Evolutionary conservation across 2,113 vertebrate species (phyloP), one percentile per base, ranked within the genome.

Genomic region (Callaeas wilsoni): DNA sequence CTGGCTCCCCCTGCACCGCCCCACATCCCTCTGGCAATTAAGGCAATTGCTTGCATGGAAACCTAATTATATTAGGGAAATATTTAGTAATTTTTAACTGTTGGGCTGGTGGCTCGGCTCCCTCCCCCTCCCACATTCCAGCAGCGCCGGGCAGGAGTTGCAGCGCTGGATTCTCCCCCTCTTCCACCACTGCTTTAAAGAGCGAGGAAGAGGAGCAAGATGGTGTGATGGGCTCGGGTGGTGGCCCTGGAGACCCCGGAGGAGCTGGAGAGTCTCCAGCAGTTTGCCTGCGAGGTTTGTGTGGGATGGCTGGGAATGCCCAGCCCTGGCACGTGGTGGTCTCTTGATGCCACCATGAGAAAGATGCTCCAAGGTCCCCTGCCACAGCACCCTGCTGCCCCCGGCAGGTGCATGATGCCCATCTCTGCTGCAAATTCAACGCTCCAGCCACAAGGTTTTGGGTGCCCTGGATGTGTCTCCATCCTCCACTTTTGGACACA

Each of bases 71-170:
- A 89, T 86, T 56, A 84, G 88, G 88, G 87, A 91, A 96, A 82
- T 46, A 93, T 68, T 93, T 37, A 92, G 92, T 81, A 88, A 94
- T 92, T 96, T 97, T 93, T 93, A 96, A 92, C 92, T 81, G 49
- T 75, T 96, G 59, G 64, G 92, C 79, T 78, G 52, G 60, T 82
- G 73, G 76, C 73, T 78, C 2, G 0, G 64, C 82, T 74, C 76
- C 88, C 94, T 83, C 83, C 90, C 56, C n/a, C 63, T 91, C 87
- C 76, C 6, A 27, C 90, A 60, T 82, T 82, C 91, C 94, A 90
- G 64, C 53, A 87, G 95, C 47, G 0, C 71, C 7, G 20, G 44
- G 81, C 35, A 93, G 57, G 70, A 93, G 62, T 3, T 37, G 73
- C 60, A 68, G 73, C 0, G 1, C 46, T 73, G 73, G 64, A 86